phyloP scores from a whole-genome alignment of 2,113 vertebrate genomes.

The Acrocephalus kingi region DNA sequence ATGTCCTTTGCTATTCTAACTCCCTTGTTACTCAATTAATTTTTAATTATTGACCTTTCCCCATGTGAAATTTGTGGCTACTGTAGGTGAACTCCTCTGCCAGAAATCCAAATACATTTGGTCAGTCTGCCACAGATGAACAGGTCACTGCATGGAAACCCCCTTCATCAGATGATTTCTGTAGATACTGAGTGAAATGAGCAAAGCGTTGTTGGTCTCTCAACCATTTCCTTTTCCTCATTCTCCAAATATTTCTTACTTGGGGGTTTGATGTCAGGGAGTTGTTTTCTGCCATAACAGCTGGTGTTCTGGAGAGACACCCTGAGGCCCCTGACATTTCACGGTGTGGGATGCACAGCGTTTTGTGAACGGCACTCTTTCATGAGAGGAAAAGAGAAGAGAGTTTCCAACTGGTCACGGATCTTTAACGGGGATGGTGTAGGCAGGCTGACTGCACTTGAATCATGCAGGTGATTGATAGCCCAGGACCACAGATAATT shows the following conservation, averaged over 20 bases:
- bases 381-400: background rate
- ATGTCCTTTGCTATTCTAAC: background rate
- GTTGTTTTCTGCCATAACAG: background rate
- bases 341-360: background rate
- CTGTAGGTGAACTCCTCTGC: background rate
- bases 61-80: background rate
- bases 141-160: background rate
- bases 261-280: background rate
- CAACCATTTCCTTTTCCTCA: background rate
- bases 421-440: background rate
- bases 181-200: background rate
- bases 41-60: background rate
- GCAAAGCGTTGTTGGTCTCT: background rate
- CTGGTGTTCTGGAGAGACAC: background rate
- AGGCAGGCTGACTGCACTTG: background rate
- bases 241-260: background rate
- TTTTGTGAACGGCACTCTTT: background rate
- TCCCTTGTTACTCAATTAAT: background rate
- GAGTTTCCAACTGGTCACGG: background rate
- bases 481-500: background rate
- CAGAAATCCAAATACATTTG: background rate
- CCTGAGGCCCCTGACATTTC: background rate
- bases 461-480: background rate
- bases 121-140: background rate
- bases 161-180: background rate